Base-by-base conservation (phyloP, 2,888 invertebrate species). In the Erebia epiphron region DNA sequence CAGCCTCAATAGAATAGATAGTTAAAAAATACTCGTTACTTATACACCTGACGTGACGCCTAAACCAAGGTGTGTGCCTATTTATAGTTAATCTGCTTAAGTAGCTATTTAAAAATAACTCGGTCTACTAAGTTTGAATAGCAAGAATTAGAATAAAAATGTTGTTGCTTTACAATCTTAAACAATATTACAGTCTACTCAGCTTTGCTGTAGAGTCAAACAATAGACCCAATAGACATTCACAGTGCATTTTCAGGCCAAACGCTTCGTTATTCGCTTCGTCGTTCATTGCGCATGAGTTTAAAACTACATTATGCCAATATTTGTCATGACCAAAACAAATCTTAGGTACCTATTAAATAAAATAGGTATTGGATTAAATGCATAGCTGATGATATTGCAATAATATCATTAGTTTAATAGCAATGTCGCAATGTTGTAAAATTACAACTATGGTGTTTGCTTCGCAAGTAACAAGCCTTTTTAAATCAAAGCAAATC, bases 61-160 rank as follows among this genome's bases (percentile, higher is more conserved):
- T 52, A 52, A 52, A 16, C n/a, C 9, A 52, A 52, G 16, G 16
- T 52, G 10, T 18, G 1, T 49, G 4, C 54, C 16, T 54, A 54
- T 16, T 16, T 54, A 54, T 54, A 52, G n/a, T 16, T 54, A 54
- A 10, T 10, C 16, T 54, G 18, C 54, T 54, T 10, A 54, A 9
- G 18, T 18, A 18, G 61, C 13, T 43, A 43, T 16, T 14, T 46
- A 18, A 61, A n/a, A 43, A 35, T 35, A 35, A 1, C 26, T 26
- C 9, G 43, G 61, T 61, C 11, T 61, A 18, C 11, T 43, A 61
- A 43, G 4, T 43, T 61, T 43, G 1, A 11, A 43, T 10, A 43
- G 43, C 13, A 43, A 61, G n/a, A 58, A 35, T 58, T 58, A 35
- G 35, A 58, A 58, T 58, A 35, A 58, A 54, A 54, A 54, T 54